Evolutionary conservation across 1,140 invertebrate genomes (phyloP).

Genomic region (Apis cerana): DNA sequence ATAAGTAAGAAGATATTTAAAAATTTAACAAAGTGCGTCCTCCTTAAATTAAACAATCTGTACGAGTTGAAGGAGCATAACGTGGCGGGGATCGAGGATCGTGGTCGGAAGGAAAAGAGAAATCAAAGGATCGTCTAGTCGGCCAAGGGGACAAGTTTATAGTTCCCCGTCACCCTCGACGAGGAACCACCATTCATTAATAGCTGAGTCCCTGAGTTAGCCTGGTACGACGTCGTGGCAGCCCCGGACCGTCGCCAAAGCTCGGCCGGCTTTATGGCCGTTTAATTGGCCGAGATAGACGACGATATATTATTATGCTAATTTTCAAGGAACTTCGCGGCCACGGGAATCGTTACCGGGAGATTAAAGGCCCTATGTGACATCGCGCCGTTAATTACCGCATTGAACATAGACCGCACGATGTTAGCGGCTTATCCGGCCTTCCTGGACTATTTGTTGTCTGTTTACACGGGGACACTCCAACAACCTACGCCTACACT

Average conservation of each 20-base stretch:
- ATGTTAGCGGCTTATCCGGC: constrained; percentile 59
- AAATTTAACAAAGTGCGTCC: no score
- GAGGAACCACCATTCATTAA: constrained; percentile 73
- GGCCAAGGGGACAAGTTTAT: constrained; percentile 71
- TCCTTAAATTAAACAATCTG: no score
- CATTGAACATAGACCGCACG: constrained; percentile 59
- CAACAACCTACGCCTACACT: constrained; percentile 1
- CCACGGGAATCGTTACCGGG: constrained; percentile 58
- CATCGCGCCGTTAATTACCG: constrained; percentile 65
- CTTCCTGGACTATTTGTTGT: constrained; percentile 49
- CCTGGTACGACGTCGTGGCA: constrained; percentile 61
- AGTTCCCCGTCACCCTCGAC: constrained; percentile 66
- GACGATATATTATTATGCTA: constrained; percentile 74
- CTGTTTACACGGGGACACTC: constrained; percentile 46
- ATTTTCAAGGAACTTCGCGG: constrained; percentile 68
- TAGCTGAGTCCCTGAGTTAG: constrained; percentile 70
- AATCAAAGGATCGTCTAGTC: constrained; percentile 36
- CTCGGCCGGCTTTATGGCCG: constrained; percentile 70
- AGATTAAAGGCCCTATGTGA: constrained; percentile 64
- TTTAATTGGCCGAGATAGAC: constrained; percentile 74
- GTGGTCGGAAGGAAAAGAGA: constrained; percentile 21
- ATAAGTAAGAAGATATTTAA: no score
- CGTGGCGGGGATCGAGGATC: neutral
- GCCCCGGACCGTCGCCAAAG: constrained; percentile 63
- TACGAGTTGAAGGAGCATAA: no score